Base-by-base conservation (phyloP, 2,113 vertebrate genomes). In the Hypocryptadius cinnamomeus region DNA sequence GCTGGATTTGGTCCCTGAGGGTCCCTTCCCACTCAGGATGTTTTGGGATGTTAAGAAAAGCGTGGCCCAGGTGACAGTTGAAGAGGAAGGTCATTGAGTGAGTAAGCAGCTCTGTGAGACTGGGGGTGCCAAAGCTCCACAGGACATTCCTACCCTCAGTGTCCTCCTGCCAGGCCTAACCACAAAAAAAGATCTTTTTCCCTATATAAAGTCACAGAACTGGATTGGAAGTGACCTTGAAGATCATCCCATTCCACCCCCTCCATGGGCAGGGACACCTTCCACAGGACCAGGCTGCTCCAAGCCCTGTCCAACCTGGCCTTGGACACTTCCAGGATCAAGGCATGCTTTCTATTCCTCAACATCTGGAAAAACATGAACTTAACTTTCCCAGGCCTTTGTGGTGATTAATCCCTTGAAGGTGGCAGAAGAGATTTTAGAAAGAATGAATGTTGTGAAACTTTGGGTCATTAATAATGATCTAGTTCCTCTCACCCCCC, bases 281-380 rank as follows among this genome's bases (percentile, higher is more conserved):
- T 3, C 65, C 57, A 16, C 40, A 0, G 1, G 0, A 1, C 24
- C n/a, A 54, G 30, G 48, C 0, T 71, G n/a, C 40, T 71, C n/a
- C n/a, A 53, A 54, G 17, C 18, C 39, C 14, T 0, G 1, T 45
- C 45, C 39, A 30, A 0, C 42, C 35, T 42, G 57, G 17, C 48
- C 76, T 50, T 15, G 42, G 35, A 2, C 57, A 22, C 65, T 48
- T 0, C 30, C 20, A 64, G 66, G 35, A 11, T 27, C 4, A 6
- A 25, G 8, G 2, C 35, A 79, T 57, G n/a, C 18, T 71, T 80
- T 53, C 31, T 24, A 13, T 40, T n/a, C 37, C 33, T 68, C 21
- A 47, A 4, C 39, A 44, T 44, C 39, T 63, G 63, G 27, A 37
- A 56, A 66, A 90, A 61, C 11, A 44, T 12, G 7, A 76, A 44